Evolutionary conservation across 2,888 invertebrate genomes (phyloP).

Genomic region (Phengaris arion): DNA sequence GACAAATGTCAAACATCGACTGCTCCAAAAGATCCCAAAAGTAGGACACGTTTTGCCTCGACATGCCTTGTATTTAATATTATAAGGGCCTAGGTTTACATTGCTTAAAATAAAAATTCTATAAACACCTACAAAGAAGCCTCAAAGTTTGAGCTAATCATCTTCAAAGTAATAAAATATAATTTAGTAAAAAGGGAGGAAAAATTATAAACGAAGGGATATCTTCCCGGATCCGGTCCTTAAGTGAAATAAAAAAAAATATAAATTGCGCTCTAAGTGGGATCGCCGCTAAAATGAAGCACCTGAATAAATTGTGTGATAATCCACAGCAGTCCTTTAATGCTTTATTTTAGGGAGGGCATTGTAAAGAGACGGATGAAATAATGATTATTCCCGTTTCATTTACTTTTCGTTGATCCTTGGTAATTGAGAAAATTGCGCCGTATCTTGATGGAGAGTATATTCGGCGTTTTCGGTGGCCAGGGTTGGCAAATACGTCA

Average conservation of each 20-base stretch:
- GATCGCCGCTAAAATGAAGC: conserved; percentile 77
- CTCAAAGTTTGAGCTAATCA: background rate
- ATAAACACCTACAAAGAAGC: background rate
- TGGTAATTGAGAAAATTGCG: conserved; percentile 76
- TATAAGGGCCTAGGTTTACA: too few relatives aligned
- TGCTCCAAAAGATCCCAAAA: too few relatives aligned
- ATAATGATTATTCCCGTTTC: conserved; percentile 78
- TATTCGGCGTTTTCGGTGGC: conserved; percentile 61
- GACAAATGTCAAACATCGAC: too few relatives aligned
- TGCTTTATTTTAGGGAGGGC: conserved; percentile 66
- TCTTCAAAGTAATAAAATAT: background rate
- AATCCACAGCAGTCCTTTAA: conserved; percentile 76
- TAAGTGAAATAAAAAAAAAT: conserved; percentile 75
- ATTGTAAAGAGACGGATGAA: conserved; percentile 65
- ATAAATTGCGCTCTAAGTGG: conserved; percentile 73
- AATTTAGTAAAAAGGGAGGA: background rate
- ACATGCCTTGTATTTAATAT: too few relatives aligned
- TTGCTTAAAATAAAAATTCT: background rate
- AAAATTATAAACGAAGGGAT: conserved; percentile 65
- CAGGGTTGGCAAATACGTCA: conserved; percentile 4
- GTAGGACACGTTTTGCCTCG: too few relatives aligned
- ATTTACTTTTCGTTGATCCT: conserved; percentile 75
- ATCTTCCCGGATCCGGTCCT: conserved; percentile 62
- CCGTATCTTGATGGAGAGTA: conserved; percentile 67
- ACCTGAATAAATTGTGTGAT: conserved; percentile 79